phyloP scores from a whole-genome alignment of 2,888 invertebrate genomes.

The Coleophora deauratella region DNA sequence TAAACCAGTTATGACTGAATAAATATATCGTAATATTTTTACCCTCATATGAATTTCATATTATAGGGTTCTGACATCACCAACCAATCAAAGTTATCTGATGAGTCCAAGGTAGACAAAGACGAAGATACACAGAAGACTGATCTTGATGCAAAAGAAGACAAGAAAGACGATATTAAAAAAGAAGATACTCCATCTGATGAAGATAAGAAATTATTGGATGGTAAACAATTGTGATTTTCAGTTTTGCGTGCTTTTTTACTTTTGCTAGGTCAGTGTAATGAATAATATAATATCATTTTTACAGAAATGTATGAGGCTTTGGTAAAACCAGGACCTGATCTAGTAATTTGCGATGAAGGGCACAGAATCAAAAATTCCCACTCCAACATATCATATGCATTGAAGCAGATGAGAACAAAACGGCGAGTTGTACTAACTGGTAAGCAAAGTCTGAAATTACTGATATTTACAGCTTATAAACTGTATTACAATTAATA shows the following conservation, averaged over 20 bases:
- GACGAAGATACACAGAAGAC: slow-evolving; percentile 57
- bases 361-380: slow-evolving; percentile 99
- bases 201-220: slow-evolving; percentile 82
- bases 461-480: no score
- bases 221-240: slow-evolving; percentile 70
- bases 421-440: slow-evolving; percentile 96
- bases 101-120: slow-evolving; percentile 43
- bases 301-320: slow-evolving; percentile 85
- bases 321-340: slow-evolving; percentile 92
- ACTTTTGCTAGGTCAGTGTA: no score
- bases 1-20: no score
- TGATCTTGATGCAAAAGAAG: slow-evolving; percentile 71
- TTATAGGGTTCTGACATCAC: slow-evolving; percentile 42
- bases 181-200: slow-evolving; percentile 65
- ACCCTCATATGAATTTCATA: neutral
- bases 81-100: slow-evolving; percentile 37
- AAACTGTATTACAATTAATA: no score
- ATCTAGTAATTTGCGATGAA: slow-evolving; percentile 96
- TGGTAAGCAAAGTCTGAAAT: no score
- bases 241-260: no score
- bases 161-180: slow-evolving; percentile 60
- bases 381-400: slow-evolving; percentile 96
- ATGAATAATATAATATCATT: no score
- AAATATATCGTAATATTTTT: no score
- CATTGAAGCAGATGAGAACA: slow-evolving; percentile 95